Conservation (phyloP, 2,888 invertebrate species). For the Gari tellinella region DNA sequence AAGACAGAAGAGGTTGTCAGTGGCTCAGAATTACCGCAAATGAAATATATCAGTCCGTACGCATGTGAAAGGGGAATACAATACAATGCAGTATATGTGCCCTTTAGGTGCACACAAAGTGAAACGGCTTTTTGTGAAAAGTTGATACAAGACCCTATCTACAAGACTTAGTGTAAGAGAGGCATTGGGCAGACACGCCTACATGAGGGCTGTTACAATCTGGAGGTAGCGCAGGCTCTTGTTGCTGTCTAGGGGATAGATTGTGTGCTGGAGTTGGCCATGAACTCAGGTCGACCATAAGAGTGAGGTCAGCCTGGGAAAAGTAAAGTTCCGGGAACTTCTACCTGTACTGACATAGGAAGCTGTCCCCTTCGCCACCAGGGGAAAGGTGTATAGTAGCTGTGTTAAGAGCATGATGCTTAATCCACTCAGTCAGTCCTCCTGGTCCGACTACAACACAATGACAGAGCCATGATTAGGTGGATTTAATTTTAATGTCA, state of each 20-base stretch:
- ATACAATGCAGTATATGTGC: too few species aligned
- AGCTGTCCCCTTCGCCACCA: neutral
- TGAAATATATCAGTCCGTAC: neutral
- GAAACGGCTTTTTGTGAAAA: neutral
- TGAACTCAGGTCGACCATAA: slow-evolving; percentile 10
- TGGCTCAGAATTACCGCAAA: slow-evolving; percentile 1
- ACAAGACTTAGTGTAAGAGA: slow-evolving; percentile 5
- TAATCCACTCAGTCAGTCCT: neutral
- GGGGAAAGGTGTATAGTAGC: slow-evolving; percentile 2
- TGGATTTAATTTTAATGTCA: slow-evolving; percentile 12
- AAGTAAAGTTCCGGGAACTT: slow-evolving; percentile 7
- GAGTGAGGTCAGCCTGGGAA: neutral
- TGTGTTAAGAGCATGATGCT: slow-evolving; percentile 2
- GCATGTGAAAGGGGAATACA: neutral
- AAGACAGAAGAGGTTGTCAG: neutral
- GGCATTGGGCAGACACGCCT: neutral
- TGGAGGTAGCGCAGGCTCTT: slow-evolving; percentile 1
- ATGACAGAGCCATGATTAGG: slow-evolving; percentile 1
- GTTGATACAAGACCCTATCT: neutral
- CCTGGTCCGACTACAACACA: neutral
- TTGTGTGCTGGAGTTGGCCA: slow-evolving; percentile 2
- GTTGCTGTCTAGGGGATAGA: neutral
- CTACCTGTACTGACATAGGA: neutral
- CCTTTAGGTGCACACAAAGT: neutral
- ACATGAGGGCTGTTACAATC: neutral